Evolutionary conservation across 2,888 invertebrate genomes (phyloP), one percentile per base, ranked within the genome.

Genomic region (Stenodema calcarata): DNA sequence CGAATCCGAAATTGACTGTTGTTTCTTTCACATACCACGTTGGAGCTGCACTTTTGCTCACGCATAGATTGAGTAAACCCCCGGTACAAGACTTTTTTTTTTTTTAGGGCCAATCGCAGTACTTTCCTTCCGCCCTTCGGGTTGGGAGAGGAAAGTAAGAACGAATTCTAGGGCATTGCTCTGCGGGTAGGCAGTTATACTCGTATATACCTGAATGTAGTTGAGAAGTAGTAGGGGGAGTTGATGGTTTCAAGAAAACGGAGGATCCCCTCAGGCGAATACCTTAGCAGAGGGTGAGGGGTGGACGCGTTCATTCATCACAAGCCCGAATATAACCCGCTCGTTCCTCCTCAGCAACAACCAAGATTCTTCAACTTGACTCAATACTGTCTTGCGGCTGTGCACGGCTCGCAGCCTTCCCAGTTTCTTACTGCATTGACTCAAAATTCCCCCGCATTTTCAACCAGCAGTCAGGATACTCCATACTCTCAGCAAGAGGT

Each of bases 341-440:
- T 73, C 41, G 16, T 35, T 73, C 35, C 11, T 73, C 16, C 73
- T 78, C 28, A 23, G 30, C 47, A 78, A 78, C 78, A 78, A 78
- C 78, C 78, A 47, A 78, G 78, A 78, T 78, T 78, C 44, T 30
- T 78, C 78, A 78, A 78, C 44, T 44, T 42, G 41, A 73, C 30
- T 73, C 30, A 41, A 35, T 73, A 73, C 73, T 18, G 73, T 73
- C 73, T 73, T 73, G 73, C 73, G 73, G 73, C 73, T 18, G 3
- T 73, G 35, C 73, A 62, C 23, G 18, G n/a, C 18, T 44, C 54
- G n/a, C 54, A 16, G 23, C 62, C 11, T 47, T 12, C 47, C 16
- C 47, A 47, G 47, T 12, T 47, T 12, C 62, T 62, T 3, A 62
- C 62, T 62, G 62, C 62, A 62, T 18, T 27, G 62, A 62, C 62